A percentile compares a stretch with the other conserved stretches of the same genome.
Evolutionary conservation across 2,888 invertebrate species (phyloP).

Genomic region (Bombyx huttoni): DNA sequence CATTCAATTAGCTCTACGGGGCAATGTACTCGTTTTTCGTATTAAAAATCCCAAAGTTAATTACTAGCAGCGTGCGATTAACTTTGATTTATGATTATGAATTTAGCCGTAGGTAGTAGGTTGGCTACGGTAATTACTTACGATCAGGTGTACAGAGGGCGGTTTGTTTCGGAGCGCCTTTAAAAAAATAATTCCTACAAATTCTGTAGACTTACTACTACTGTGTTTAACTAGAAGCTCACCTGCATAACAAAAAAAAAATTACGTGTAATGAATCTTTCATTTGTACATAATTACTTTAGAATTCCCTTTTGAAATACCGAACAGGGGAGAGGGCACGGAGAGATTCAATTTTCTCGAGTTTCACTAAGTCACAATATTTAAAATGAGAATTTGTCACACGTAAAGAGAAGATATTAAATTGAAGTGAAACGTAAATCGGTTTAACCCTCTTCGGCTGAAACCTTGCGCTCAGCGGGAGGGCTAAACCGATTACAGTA

Average conservation of each 20-base stretch:
- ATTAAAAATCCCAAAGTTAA: neutral
- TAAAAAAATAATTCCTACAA: too few relatives aligned
- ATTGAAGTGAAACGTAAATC: conserved; percentile 44
- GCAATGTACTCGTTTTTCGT: neutral
- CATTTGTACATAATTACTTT: conserved; percentile 9
- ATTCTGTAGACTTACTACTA: too few relatives aligned
- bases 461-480: conserved; percentile 30
- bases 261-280: neutral
- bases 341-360: conserved; percentile 7
- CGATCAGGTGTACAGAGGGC: too few relatives aligned
- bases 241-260: too few relatives aligned
- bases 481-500: conserved; percentile 59
- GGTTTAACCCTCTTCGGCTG: conserved; percentile 24
- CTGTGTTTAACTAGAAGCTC: too few relatives aligned
- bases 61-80: conserved; percentile 1
- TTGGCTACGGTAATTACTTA: neutral
- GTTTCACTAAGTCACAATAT: conserved; percentile 13
- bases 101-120: conserved; percentile 7
- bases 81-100: conserved; percentile 14
- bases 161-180: too few relatives aligned
- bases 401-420: conserved; percentile 24
- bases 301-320: conserved; percentile 10
- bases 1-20: conserved; percentile 1
- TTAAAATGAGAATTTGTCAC: conserved; percentile 20
- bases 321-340: conserved; percentile 1